phyloP scores from a whole-genome alignment of 2,797 vertebrate species.

The Hoplostethus atlanticus region DNA sequence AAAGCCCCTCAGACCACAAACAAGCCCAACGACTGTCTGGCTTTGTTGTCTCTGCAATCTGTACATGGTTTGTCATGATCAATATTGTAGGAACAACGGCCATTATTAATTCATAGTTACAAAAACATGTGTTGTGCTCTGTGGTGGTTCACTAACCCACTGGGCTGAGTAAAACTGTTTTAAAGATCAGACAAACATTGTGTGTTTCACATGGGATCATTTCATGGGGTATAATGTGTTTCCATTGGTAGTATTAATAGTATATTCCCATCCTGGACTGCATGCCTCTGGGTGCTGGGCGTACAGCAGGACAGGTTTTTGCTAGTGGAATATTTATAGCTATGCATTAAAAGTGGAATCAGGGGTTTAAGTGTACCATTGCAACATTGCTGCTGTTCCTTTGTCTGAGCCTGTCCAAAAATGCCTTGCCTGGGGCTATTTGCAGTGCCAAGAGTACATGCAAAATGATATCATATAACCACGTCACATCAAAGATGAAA shows the following conservation, averaged over 20 bases:
- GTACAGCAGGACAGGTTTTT: conserved; percentile 81
- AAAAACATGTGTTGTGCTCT: conserved; percentile 61
- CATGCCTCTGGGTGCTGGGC: conserved; percentile 71
- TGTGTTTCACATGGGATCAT: conserved; percentile 69
- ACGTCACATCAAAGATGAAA: conserved; percentile 63
- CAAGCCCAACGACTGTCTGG: conserved; percentile 37
- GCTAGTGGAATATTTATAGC: conserved; percentile 87
- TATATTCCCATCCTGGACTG: conserved; percentile 64
- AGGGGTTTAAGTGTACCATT: conserved; percentile 85
- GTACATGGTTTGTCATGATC: conserved; percentile 76
- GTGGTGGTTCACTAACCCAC: conserved; percentile 25
- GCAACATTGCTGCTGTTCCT: conserved; percentile 78
- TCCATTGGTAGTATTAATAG: conserved; percentile 81
- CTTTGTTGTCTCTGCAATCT: conserved; percentile 70
- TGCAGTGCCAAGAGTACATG: conserved; percentile 62
- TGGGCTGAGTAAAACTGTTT: conserved; percentile 49
- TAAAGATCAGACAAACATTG: conserved; percentile 62
- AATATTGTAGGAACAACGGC: conserved; percentile 77
- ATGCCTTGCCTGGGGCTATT: conserved; percentile 81
- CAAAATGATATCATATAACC: conserved; percentile 68
- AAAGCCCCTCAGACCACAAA: conserved; percentile 56
- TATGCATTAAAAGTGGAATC: conserved; percentile 86
- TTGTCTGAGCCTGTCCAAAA: conserved; percentile 88
- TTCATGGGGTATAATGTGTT: conserved; percentile 59
- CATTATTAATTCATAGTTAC: conserved; percentile 78